Base-by-base conservation (phyloP, 2,113 vertebrate genomes). In the Gnathochromis pfefferi region DNA sequence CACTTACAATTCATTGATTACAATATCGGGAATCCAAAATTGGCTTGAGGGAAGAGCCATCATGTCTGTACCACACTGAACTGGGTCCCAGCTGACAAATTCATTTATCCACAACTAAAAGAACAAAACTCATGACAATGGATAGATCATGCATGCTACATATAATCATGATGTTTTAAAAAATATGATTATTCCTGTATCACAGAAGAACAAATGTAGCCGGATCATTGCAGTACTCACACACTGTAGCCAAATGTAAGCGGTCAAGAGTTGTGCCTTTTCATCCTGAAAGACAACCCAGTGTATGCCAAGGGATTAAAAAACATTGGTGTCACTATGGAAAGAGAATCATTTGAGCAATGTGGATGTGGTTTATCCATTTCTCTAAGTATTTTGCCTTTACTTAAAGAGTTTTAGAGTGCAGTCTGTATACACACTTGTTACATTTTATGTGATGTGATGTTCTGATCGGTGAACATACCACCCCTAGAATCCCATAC, bases 1-100 rank as follows among this genome's bases (percentile, higher is more conserved):
- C 47, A 95, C 96, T 96, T 60, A 96, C 96, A 96, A 95, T 91
- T 96, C 96, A 81, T 94, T 95, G 63, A 97, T 97, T 2, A 96
- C 93, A 58, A 97, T 87, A 91, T 97, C 96, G 42, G 96, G 96
- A 33, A 87, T 54, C 96, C 96, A 97, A 26, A 97, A 92, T 4
- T 85, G 87, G 0, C 79, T 4, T 55, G 92, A 93, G 40, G 96
- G 96, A 13, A 97, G 90, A 55, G 94, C 58, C n/a, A 97, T 93
- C 51, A 16, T 55, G 3, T 51, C 0, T 2, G 86, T 63, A 9
- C 95, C 95, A 13, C 96, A 97, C 79, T 95, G 86, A 2, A 3
- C 14, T 9, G 94, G 92, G 16, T 96, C 96, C 96, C 96, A 97
- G 1, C n/a, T 86, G 84, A 94, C 19, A 60, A 93, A 91, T 85